Percentiles rank a stretch among this genome's conserved stretches.
Conservation (phyloP, 2,797 vertebrate species). For the Amniataba percoides region DNA sequence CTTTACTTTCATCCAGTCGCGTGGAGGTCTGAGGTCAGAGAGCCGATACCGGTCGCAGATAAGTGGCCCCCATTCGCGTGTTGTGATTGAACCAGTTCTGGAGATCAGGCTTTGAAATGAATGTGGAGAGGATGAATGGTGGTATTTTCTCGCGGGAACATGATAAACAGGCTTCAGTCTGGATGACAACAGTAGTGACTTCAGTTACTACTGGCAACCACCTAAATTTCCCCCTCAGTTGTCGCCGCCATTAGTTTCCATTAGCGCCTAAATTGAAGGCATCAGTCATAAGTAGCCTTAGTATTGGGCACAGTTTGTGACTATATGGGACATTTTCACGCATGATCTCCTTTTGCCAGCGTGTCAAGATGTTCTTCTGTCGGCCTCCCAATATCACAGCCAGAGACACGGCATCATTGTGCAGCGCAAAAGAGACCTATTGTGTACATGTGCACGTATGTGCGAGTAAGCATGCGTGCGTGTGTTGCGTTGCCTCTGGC, state of each 20-base stretch:
- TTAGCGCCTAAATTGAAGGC: slow-evolving; percentile 32
- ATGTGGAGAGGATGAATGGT: background rate
- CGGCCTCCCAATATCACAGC: slow-evolving; percentile 10
- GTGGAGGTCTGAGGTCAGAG: slow-evolving; percentile 13
- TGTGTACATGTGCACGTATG: slow-evolving; percentile 10
- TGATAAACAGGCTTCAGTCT: slow-evolving; percentile 23
- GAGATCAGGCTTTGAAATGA: slow-evolving; percentile 5
- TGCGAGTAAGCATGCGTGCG: slow-evolving; percentile 6
- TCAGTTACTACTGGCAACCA: background rate
- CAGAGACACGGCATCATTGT: background rate
- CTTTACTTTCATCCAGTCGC: slow-evolving; percentile 2
- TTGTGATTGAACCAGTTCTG: slow-evolving; percentile 6
- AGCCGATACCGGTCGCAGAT: background rate
- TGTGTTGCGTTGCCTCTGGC: slow-evolving; percentile 48
- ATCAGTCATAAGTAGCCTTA: slow-evolving; percentile 39
- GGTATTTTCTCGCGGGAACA: background rate
- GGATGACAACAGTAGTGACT: background rate
- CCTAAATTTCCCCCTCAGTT: slow-evolving; percentile 13
- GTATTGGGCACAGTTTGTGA: slow-evolving; percentile 34
- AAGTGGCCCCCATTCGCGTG: background rate
- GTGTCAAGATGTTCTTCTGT: slow-evolving; percentile 27
- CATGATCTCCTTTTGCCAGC: slow-evolving; percentile 34
- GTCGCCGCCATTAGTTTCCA: slow-evolving; percentile 42
- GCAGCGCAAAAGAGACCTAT: background rate
- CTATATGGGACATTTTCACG: slow-evolving; percentile 37